Evolutionary conservation across 1,140 invertebrate genomes (phyloP).

Genomic region (Apolygus lucorum): DNA sequence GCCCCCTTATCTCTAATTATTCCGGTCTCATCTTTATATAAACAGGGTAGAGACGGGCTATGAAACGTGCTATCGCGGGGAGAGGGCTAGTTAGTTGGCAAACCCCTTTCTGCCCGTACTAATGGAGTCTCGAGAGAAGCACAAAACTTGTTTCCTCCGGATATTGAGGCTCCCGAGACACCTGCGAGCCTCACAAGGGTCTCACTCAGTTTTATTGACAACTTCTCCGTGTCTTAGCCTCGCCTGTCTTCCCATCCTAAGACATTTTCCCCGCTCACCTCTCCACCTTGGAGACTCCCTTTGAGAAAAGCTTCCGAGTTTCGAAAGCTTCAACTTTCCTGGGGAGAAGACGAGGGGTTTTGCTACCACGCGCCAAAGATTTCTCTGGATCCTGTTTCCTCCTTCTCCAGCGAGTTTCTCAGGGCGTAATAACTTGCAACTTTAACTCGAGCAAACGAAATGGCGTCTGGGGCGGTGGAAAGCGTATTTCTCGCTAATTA

Average conservation of each 20-base stretch:
- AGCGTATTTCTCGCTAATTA: slow-evolving; percentile 15
- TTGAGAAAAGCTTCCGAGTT: slow-evolving; percentile 8
- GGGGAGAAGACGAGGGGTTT: too few species aligned
- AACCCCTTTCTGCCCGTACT: slow-evolving; percentile 10
- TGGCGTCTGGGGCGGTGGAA: not conserved
- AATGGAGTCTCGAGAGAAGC: not conserved
- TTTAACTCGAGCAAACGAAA: slow-evolving; percentile 8
- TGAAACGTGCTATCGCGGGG: slow-evolving; percentile 20
- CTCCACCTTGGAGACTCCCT: not conserved
- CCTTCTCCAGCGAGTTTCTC: not conserved
- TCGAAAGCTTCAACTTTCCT: slow-evolving; percentile 3
- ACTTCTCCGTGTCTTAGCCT: not conserved
- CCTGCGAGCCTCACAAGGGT: not conserved
- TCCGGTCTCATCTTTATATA: slow-evolving; percentile 27
- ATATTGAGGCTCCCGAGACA: slow-evolving; percentile 8
- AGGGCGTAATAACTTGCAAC: slow-evolving; percentile 3
- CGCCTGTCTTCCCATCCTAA: too few species aligned
- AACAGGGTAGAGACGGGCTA: slow-evolving; percentile 20
- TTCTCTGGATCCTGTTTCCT: not conserved
- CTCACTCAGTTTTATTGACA: slow-evolving; percentile 15
- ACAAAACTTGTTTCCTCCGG: slow-evolving; percentile 16
- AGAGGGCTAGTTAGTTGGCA: slow-evolving; percentile 24
- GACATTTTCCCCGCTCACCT: not conserved
- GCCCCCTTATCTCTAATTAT: slow-evolving; percentile 26
- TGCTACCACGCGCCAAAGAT: too few species aligned